phyloP scores from a whole-genome alignment of 2,113 vertebrate genomes.

The Falco punctatus region DNA sequence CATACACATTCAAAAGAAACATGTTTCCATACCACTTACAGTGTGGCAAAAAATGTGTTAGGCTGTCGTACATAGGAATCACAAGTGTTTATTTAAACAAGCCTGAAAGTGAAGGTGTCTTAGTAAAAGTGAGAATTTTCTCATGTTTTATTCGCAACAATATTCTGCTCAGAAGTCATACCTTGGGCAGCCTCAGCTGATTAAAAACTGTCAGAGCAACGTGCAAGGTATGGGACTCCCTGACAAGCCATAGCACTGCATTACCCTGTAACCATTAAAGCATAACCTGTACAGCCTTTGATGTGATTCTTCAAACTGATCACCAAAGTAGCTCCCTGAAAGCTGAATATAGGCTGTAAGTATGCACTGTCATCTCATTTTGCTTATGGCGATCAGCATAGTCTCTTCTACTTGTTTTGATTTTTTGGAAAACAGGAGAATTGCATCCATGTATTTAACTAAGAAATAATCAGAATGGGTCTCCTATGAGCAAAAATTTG shows the following conservation, averaged over 20 bases:
- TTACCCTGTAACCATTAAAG: rapidly evolving
- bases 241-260: neutral
- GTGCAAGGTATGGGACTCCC: neutral
- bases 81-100: neutral
- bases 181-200: neutral
- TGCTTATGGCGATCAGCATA: neutral
- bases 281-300: neutral
- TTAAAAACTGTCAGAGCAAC: neutral
- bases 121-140: neutral
- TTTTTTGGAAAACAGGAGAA: neutral
- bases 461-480: neutral
- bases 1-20: neutral
- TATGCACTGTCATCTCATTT: neutral
- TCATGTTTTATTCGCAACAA: neutral
- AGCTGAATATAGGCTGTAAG: neutral
- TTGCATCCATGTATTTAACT: neutral
- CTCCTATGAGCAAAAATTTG: neutral
- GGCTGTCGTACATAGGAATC: neutral
- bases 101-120: neutral
- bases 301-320: neutral
- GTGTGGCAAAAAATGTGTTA: neutral
- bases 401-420: neutral
- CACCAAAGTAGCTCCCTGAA: neutral
- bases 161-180: neutral
- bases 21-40: neutral